phyloP scores from a whole-genome alignment of 2,888 invertebrate genomes.

The Drosophila anomalata region DNA sequence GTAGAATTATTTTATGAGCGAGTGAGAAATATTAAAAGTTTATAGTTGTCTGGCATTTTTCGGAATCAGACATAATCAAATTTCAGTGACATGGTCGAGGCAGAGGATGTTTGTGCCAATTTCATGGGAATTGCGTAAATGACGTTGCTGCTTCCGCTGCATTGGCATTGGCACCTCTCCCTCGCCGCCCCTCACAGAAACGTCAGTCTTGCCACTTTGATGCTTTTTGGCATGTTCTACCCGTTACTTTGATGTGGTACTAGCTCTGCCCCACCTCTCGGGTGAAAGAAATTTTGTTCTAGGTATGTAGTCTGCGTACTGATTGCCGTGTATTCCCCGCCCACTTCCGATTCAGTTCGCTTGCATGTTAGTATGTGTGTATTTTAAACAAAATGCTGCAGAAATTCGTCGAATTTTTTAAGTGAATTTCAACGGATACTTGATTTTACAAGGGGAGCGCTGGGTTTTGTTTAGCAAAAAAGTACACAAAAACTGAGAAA shows the following conservation, averaged over 20 bases:
- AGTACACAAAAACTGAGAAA: background rate
- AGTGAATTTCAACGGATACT: conserved; percentile 33
- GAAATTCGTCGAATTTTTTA: conserved; percentile 33
- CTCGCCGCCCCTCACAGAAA: background rate
- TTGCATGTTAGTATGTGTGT: background rate
- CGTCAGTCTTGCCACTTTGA: conserved; percentile 35
- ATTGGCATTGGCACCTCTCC: conserved; percentile 2
- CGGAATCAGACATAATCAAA: conserved; percentile 14
- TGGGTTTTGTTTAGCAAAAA: conserved; percentile 20
- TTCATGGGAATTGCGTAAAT: conserved; percentile 60
- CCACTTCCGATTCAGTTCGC: background rate
- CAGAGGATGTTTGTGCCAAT: conserved; percentile 59
- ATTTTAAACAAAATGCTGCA: conserved; percentile 18
- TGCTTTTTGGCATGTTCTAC: conserved; percentile 34
- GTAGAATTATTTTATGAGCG: background rate
- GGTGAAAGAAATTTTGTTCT: conserved; percentile 25
- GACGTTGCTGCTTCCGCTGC: conserved; percentile 19
- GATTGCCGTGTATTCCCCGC: conserved; percentile 18
- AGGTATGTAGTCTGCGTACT: conserved; percentile 18
- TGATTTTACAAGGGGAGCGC: conserved; percentile 12
- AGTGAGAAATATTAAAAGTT: conserved; percentile 12
- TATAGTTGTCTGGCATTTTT: conserved; percentile 26
- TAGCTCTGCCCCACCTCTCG: conserved; percentile 4
- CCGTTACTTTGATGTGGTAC: conserved; percentile 49
- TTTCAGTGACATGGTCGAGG: conserved; percentile 23